These are phyloP conservation scores for Lapara coniferarum DNA, from an alignment of 2,888 invertebrate genomes.

Conservation along the genomic window DNA sequence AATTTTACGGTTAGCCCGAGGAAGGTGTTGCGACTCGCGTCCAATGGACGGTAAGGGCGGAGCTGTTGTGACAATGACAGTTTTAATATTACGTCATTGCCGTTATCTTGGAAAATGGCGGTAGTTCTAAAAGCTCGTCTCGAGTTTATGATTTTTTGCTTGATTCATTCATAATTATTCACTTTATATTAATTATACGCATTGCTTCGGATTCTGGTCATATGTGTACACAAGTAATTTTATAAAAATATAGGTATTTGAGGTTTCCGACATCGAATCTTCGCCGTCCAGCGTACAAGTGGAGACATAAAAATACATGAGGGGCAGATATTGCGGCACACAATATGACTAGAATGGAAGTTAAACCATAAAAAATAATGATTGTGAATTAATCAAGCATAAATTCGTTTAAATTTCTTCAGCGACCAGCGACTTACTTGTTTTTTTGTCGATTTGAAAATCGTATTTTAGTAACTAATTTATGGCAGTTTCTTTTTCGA, in stretches of 20 bases:
- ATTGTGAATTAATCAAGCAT: too few species aligned
- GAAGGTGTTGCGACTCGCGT: background rate
- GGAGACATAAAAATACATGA: background rate
- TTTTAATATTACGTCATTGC: background rate
- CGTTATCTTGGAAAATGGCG: constrained; percentile 1
- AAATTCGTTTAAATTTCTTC: too few species aligned
- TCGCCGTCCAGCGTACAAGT: background rate
- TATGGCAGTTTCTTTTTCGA: too few species aligned
- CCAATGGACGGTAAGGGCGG: background rate
- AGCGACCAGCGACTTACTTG: too few species aligned
- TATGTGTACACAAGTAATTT: background rate
- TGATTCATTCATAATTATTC: too few species aligned
- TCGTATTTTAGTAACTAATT: too few species aligned
- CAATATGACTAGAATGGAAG: background rate
- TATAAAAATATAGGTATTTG: background rate
- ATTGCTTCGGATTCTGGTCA: too few species aligned
- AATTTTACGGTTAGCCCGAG: constrained; percentile 18
- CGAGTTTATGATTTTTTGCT: too few species aligned
- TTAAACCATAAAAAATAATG: too few species aligned
- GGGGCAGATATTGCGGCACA: background rate
- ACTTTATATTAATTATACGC: too few species aligned
- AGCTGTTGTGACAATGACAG: background rate
- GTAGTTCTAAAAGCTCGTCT: background rate
- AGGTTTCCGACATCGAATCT: background rate
- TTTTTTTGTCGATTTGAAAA: too few species aligned